Evolutionary conservation across 2,113 vertebrate species (phyloP).

Genomic region (Actenoides lindsayi): DNA sequence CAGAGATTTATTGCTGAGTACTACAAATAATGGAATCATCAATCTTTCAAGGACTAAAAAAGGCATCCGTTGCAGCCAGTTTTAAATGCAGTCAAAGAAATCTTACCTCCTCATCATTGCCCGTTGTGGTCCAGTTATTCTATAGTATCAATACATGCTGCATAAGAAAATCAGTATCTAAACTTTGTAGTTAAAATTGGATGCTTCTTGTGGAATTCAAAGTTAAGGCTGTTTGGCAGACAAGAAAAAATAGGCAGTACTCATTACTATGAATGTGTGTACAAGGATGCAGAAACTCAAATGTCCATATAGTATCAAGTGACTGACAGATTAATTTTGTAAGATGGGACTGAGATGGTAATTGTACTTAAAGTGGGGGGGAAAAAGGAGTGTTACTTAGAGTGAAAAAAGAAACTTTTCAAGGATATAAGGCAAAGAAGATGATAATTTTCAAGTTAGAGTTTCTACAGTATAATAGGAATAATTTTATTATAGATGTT

Average conservation of each 20-base stretch:
- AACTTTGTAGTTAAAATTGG: not conserved
- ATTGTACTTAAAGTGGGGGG: not conserved
- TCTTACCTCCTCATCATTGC: not conserved
- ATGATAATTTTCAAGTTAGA: not conserved
- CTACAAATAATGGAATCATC: constrained; percentile 80
- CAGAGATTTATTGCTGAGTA: constrained; percentile 72
- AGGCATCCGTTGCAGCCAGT: constrained; percentile 4
- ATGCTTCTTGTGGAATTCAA: not conserved
- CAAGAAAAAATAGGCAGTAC: not conserved
- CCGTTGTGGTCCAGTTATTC: not conserved
- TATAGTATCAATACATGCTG: not conserved
- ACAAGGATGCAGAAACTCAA: not conserved
- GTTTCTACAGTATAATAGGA: not conserved
- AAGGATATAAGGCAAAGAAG: not conserved
- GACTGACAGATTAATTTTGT: not conserved
- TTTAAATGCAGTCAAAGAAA: constrained; percentile 42
- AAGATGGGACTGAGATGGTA: not conserved
- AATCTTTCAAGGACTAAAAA: constrained; percentile 72
- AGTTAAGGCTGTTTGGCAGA: not conserved
- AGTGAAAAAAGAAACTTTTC: not conserved
- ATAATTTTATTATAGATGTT: not conserved
- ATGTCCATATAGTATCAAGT: not conserved
- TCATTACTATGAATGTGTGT: not conserved
- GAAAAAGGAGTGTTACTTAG: not conserved
- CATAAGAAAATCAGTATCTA: not conserved